These are phyloP conservation scores for Protomyctophum bolini DNA, from an alignment of 2,113 vertebrate species.

Conservation along the genomic window DNA sequence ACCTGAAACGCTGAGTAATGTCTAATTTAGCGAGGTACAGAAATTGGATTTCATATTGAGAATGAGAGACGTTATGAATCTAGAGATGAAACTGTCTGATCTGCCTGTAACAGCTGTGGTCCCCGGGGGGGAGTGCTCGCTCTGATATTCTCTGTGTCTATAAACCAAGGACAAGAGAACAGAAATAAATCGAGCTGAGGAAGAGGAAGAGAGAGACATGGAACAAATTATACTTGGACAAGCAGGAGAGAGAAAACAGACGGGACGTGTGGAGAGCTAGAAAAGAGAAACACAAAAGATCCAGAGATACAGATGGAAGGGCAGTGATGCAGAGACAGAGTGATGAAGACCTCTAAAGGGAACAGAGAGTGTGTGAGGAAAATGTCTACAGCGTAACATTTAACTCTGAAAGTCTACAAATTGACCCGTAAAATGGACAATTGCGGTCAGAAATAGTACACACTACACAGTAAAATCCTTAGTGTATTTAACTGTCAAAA, in stretches of 20 bases:
- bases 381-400: not conserved
- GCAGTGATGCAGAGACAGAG: not conserved
- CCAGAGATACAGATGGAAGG: not conserved
- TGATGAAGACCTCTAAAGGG: not conserved
- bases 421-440: no score
- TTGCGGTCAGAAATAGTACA: no score
- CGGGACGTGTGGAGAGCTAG: not conserved
- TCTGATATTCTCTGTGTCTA: constrained; percentile 18
- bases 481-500: no score
- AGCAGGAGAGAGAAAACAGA: not conserved
- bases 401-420: no score
- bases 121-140: constrained; percentile 28
- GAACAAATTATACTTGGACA: not conserved
- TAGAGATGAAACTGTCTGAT: constrained; percentile 51
- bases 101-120: constrained; percentile 38
- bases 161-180: constrained; percentile 16
- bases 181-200: constrained; percentile 15
- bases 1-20: constrained; percentile 58
- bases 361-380: not conserved
- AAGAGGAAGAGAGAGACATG: not conserved
- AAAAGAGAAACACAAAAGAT: not conserved
- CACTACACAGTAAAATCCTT: no score
- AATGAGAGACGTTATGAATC: constrained; percentile 40
- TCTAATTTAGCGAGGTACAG: constrained; percentile 44
- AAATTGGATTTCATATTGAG: constrained; percentile 53